A percentile compares a stretch with the other conserved stretches of the same genome.
phyloP scores from a whole-genome alignment of 2,888 invertebrate genomes.

The Adelphocoris suturalis region DNA sequence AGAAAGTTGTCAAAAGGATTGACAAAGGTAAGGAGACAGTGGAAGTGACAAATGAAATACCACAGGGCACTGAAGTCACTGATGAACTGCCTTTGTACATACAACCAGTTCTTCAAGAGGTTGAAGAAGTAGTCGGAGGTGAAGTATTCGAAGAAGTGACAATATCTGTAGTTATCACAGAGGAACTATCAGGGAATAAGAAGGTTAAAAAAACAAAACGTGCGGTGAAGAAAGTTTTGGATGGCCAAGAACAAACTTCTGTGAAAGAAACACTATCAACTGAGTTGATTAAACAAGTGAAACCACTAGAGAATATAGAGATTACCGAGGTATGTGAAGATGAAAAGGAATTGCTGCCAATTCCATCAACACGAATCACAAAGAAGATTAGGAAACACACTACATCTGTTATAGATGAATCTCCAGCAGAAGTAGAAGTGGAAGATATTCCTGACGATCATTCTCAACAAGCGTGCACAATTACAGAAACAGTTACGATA shows the following conservation, averaged over 20 bases:
- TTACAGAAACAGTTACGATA: slow-evolving; percentile 76
- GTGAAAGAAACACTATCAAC: slow-evolving; percentile 73
- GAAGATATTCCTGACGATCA: slow-evolving; percentile 73
- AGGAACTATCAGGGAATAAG: slow-evolving; percentile 71
- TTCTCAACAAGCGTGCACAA: slow-evolving; percentile 79
- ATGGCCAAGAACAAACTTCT: slow-evolving; percentile 73
- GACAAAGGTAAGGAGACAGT: slow-evolving; percentile 50
- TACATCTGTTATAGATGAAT: neutral
- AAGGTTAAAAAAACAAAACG: slow-evolving; percentile 53
- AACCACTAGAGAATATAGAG: neutral
- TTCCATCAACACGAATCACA: neutral
- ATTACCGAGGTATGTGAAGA: slow-evolving; percentile 5
- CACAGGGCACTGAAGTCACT: slow-evolving; percentile 42
- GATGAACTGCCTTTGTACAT: slow-evolving; percentile 73
- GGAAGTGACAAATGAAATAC: slow-evolving; percentile 47
- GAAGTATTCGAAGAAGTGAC: slow-evolving; percentile 79
- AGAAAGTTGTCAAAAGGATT: slow-evolving; percentile 24
- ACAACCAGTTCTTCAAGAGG: slow-evolving; percentile 77
- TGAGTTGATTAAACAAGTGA: neutral
- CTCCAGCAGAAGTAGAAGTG: neutral
- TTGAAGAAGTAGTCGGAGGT: slow-evolving; percentile 76
- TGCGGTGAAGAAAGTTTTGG: slow-evolving; percentile 30
- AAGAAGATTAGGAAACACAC: neutral
- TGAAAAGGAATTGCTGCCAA: neutral
- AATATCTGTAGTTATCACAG: slow-evolving; percentile 77